phyloP scores from a whole-genome alignment of 2,797 vertebrate species.

The Artibeus jamaicensis region DNA sequence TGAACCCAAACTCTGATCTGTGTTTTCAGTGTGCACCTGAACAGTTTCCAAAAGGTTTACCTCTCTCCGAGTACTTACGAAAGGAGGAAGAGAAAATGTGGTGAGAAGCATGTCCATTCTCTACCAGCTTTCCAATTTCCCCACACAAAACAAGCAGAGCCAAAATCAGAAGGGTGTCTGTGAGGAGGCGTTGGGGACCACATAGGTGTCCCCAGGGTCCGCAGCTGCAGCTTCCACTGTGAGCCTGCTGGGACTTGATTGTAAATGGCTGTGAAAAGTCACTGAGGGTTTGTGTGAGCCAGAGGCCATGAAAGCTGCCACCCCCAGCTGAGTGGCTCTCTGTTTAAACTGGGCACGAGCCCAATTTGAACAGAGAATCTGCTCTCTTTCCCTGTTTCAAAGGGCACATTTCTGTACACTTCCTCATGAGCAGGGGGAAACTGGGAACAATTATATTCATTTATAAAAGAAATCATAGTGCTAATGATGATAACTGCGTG shows the following conservation, averaged over 20 bases:
- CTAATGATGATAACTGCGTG: slow-evolving; percentile 22
- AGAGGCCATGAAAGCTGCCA: slow-evolving; percentile 68
- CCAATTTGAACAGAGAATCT: slow-evolving; percentile 74
- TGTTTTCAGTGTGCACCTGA: not conserved
- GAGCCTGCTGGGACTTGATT: slow-evolving; percentile 45
- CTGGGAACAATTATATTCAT: slow-evolving; percentile 56
- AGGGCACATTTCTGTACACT: slow-evolving; percentile 62
- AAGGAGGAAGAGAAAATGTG: not conserved
- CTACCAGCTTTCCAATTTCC: not conserved
- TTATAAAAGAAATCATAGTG: slow-evolving; percentile 52
- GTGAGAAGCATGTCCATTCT: not conserved
- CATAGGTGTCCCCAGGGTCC: slow-evolving; percentile 41
- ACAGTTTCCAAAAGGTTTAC: not conserved
- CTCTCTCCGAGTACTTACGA: not conserved
- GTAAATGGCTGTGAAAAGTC: slow-evolving; percentile 69
- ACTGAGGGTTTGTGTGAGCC: slow-evolving; percentile 69
- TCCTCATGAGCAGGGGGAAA: slow-evolving; percentile 37
- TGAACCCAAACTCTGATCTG: not conserved
- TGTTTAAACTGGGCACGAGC: slow-evolving; percentile 62
- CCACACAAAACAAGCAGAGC: not conserved
- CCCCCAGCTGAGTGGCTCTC: slow-evolving; percentile 67
- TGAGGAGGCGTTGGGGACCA: not conserved
- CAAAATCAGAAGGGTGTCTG: not conserved
- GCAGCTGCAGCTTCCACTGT: slow-evolving; percentile 57
- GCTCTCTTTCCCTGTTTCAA: slow-evolving; percentile 69